Conservation (phyloP, 2,113 vertebrate genomes). For the Casuarius casuarius region DNA sequence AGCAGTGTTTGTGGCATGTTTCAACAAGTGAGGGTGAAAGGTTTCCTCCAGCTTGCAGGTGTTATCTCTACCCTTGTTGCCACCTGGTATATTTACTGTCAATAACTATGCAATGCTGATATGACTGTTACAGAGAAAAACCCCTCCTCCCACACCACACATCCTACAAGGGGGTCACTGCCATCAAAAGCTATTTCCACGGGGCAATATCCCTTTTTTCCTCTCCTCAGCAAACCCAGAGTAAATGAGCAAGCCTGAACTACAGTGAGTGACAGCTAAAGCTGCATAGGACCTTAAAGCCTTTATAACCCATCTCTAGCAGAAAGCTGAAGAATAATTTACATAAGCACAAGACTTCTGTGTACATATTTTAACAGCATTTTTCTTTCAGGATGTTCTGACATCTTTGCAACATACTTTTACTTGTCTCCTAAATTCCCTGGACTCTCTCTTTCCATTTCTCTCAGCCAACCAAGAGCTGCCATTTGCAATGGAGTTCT, state of each 20-base stretch:
- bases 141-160: not conserved
- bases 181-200: not conserved
- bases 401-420: not conserved
- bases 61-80: not conserved
- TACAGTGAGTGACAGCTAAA: not conserved
- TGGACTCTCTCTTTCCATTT: not conserved
- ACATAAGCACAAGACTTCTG: conserved; percentile 9
- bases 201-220: not conserved
- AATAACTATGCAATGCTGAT: accelerated
- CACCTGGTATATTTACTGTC: not conserved
- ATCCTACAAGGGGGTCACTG: accelerated
- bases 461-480: not conserved
- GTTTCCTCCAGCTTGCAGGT: not conserved
- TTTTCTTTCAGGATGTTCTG: conserved; percentile 1
- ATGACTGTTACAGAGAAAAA: not conserved
- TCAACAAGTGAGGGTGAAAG: not conserved
- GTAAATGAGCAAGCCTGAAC: not conserved
- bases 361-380: not conserved
- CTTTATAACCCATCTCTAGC: not conserved
- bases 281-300: not conserved
- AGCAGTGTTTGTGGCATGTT: not conserved
- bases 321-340: not conserved
- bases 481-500: not conserved
- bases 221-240: not conserved
- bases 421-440: not conserved